Conservation (phyloP, 2,888 invertebrate genomes). For the Acholoe squamosa region DNA sequence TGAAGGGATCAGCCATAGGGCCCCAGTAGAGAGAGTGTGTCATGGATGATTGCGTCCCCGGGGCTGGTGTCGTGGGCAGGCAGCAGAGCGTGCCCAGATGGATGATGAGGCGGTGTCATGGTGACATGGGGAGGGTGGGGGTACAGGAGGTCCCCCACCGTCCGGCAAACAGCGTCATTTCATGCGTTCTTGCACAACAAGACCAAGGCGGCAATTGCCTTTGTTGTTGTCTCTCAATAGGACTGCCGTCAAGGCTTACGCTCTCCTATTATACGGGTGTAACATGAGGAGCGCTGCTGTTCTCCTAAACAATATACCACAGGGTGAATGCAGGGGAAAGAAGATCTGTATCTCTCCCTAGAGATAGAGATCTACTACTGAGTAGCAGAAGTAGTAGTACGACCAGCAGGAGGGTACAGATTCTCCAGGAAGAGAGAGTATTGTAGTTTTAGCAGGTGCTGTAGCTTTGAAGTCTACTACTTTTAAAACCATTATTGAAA, state of each 20-base stretch:
- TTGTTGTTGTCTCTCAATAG: neutral
- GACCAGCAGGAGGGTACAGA: too few relatives aligned
- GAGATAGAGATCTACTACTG: too few relatives aligned
- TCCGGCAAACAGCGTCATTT: conserved; percentile 51
- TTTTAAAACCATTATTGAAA: too few relatives aligned
- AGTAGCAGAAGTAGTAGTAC: too few relatives aligned
- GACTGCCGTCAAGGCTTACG: neutral
- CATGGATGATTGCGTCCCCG: neutral
- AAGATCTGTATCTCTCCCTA: too few relatives aligned
- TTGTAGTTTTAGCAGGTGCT: too few relatives aligned
- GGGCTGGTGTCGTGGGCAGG: neutral
- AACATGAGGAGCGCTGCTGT: neutral
- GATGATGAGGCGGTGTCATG: neutral
- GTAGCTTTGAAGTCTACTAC: too few relatives aligned
- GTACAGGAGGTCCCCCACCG: too few relatives aligned
- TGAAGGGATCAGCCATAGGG: neutral
- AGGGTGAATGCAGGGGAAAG: neutral
- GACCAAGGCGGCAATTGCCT: neutral
- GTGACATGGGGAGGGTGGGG: neutral
- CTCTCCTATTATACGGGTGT: neutral
- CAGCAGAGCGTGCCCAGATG: neutral
- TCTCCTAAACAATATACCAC: neutral
- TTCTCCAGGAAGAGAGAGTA: too few relatives aligned
- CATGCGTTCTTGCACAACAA: conserved; percentile 48
- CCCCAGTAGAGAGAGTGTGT: neutral